These are phyloP conservation scores for Sycophila sp. DNA, from an alignment of 1,140 invertebrate species.

Conservation along the genomic window DNA sequence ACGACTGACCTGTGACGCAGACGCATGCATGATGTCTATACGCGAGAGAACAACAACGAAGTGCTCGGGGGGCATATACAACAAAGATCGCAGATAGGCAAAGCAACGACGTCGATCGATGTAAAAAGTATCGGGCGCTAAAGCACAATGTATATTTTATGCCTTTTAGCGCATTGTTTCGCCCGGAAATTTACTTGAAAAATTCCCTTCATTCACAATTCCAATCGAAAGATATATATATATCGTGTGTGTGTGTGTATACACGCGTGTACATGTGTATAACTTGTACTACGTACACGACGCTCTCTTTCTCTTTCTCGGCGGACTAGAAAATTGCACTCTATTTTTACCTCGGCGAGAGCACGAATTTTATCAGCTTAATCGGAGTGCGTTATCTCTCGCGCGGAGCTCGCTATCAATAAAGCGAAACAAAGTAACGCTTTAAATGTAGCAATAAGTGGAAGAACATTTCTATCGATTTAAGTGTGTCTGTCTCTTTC, in stretches of 20 bases:
- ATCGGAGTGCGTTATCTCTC: too few relatives aligned
- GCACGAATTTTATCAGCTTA: conserved; percentile 4
- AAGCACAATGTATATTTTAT: conserved; percentile 2
- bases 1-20: too few relatives aligned
- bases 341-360: neutral
- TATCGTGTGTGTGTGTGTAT: neutral
- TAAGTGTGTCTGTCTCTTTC: conserved; percentile 20
- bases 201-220: too few relatives aligned
- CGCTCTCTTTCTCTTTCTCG: neutral
- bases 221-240: neutral
- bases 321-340: neutral
- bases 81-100: conserved; percentile 6
- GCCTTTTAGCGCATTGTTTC: conserved; percentile 1
- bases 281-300: neutral
- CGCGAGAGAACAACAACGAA: too few relatives aligned
- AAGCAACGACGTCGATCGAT: neutral
- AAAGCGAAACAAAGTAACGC: neutral
- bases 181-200: too few relatives aligned
- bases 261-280: neutral
- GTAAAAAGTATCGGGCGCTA: neutral
- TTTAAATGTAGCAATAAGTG: conserved; percentile 17
- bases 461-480: conserved; percentile 36
- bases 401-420: neutral
- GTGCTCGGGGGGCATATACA: neutral
- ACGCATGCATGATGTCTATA: too few relatives aligned